These are phyloP conservation scores for Cassiopea andromeda DNA, from an alignment of 30 jellyfish, hydroid and myxozoan species.

Conservation along the genomic window DNA sequence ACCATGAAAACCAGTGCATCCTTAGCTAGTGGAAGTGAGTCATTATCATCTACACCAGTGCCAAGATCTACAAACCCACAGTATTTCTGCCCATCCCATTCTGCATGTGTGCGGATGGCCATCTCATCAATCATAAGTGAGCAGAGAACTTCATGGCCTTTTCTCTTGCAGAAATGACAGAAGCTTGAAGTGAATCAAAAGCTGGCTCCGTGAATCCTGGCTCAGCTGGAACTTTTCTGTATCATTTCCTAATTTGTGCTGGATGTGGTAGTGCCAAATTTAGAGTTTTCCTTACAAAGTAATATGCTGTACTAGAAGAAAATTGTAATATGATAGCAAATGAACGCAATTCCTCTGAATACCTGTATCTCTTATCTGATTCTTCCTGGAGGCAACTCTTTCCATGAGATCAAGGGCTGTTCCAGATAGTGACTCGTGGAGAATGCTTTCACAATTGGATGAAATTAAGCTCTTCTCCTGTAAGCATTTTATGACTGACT, in stretches of 20 bases:
- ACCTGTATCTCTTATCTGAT: conserved; percentile 46
- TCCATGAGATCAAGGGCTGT: background rate
- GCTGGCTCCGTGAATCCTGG: conserved; percentile 67
- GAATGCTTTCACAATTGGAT: background rate
- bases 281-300: conserved; percentile 40
- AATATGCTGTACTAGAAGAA: conserved; percentile 49
- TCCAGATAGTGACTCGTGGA: background rate
- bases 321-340: conserved; percentile 47
- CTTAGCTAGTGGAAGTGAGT: conserved; percentile 57
- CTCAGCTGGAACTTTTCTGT: conserved; percentile 52
- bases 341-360: conserved; percentile 31
- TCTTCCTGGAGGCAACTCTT: background rate
- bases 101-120: conserved; percentile 12
- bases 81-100: conserved; percentile 59
- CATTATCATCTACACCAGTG: conserved; percentile 46
- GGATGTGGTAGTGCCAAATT: conserved; percentile 50
- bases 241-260: conserved; percentile 45
- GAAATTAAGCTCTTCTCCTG: background rate
- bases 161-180: conserved; percentile 7
- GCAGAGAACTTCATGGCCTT: conserved; percentile 20
- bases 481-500: background rate
- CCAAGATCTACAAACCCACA: conserved; percentile 68
- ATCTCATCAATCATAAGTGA: conserved; percentile 61
- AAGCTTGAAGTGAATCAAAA: conserved; percentile 9
- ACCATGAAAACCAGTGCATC: conserved; percentile 69